phyloP scores from a whole-genome alignment of 2,888 invertebrate species.

The Pyrrhosoma nymphula region DNA sequence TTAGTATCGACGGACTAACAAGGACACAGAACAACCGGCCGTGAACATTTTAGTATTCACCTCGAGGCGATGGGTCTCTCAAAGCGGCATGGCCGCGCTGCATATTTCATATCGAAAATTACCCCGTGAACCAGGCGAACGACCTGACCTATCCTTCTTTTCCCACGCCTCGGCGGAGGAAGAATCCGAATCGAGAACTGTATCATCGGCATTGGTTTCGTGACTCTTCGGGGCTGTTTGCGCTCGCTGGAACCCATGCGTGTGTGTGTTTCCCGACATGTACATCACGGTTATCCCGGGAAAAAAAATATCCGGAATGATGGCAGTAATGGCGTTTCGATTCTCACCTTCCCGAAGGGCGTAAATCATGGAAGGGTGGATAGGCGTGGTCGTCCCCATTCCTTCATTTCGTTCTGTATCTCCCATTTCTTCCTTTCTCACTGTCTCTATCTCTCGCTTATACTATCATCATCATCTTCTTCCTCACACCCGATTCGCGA shows the following conservation, averaged over 20 bases:
- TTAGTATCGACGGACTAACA: not conserved
- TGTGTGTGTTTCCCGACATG: not conserved
- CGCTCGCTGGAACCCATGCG: not conserved
- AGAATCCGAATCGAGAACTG: not conserved
- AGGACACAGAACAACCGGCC: not conserved
- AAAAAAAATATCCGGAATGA: not conserved
- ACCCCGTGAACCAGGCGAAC: not conserved
- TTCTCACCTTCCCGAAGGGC: conserved; percentile 23
- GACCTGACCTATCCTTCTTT: not conserved
- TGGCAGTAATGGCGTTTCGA: not conserved
- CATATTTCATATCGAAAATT: not conserved
- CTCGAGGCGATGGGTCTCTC: too few relatives aligned
- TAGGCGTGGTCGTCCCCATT: conserved; percentile 15
- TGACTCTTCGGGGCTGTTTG: conserved; percentile 5
- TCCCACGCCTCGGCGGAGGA: conserved; percentile 2
- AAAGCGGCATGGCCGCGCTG: not conserved
- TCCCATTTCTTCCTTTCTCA: not conserved
- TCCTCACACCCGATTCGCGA: not conserved
- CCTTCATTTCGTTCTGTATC: not conserved
- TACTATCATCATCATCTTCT: not conserved
- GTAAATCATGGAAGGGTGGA: conserved; percentile 51
- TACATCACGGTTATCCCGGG: not conserved
- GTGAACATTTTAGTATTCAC: not conserved
- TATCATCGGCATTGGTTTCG: conserved; percentile 8
- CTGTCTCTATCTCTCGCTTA: not conserved